Base-by-base conservation (phyloP, 1,140 invertebrate species). In the Trichonephila clavipes region DNA sequence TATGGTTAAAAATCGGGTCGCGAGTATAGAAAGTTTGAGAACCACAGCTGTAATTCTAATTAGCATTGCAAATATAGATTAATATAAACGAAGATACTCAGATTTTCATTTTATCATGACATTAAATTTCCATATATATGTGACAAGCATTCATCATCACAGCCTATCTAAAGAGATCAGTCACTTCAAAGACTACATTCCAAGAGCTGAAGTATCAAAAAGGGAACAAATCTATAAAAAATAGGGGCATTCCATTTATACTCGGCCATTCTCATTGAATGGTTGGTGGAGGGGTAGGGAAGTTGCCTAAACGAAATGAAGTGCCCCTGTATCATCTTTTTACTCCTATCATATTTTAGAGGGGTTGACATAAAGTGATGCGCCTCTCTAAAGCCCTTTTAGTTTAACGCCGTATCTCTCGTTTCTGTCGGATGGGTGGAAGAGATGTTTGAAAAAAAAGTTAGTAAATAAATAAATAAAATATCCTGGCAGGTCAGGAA, bases 221-320 rank as follows among this genome's bases (percentile, higher is more conserved):
- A 34, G 24, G 5, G 72, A 28, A 8, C 24, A 16, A 4, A 19
- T 77, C 72, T 28, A 34, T 40, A 40, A 40, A 77, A 77, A 77
- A 28, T 40, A 3, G 14, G 16, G 18, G 34, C 72, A 34, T 40
- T 77, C 72, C 72, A 77, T 77, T 77, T 77, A 77, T 77, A 77
- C 72, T 28, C 34, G 3, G 0, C 72, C 28, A 14, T 34, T 7
- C 28, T 18, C 72, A 69, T 2, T 12, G 66, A 28, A 24, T n/a
- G 7, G 51, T 51, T 51, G 7, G 51, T 12, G 64, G 64, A 24
- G 24, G 21, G 10, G 14, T 21, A n/a, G 66, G 66, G 7, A 7
- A 77, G 72, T 34, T 77, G 34, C 72, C 72, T 77, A 77, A 77
- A 19, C 34, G 34, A 77, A 77, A 77, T 77, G 72, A 77, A 77